Evolutionary conservation across 2,888 invertebrate genomes (phyloP).

Genomic region (Plebejus argus): DNA sequence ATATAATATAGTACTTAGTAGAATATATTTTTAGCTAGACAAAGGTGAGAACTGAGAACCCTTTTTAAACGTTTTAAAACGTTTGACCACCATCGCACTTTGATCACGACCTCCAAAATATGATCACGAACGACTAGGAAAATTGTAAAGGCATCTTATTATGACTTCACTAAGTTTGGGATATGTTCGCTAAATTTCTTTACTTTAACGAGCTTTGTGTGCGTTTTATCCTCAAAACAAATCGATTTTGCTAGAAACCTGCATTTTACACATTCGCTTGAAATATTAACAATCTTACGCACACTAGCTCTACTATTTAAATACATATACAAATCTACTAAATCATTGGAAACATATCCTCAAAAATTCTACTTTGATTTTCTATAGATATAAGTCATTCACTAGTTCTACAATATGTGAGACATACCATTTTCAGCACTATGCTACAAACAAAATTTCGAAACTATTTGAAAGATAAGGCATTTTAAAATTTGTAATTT

Average conservation of each 20-base stretch:
- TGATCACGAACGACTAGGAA: neutral
- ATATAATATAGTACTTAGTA: neutral
- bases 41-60: neutral
- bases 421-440: constrained; percentile 51
- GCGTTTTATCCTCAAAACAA: neutral
- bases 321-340: neutral
- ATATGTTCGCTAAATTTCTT: constrained; percentile 4
- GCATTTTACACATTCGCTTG: neutral
- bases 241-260: neutral
- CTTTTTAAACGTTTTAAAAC: neutral
- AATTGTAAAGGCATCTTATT: neutral
- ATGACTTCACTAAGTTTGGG: neutral
- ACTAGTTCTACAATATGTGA: constrained; percentile 6
- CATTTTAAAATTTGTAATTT: constrained; percentile 47
- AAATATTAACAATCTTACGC: neutral
- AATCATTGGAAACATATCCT: neutral
- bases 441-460: constrained; percentile 49
- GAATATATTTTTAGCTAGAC: neutral
- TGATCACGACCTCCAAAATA: neutral
- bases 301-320: neutral
- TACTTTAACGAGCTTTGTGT: neutral
- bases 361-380: neutral
- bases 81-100: neutral
- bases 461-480: constrained; percentile 47
- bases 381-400: neutral